Evolutionary conservation across 2,888 invertebrate species (phyloP).

Genomic region (Norana najaformis): DNA sequence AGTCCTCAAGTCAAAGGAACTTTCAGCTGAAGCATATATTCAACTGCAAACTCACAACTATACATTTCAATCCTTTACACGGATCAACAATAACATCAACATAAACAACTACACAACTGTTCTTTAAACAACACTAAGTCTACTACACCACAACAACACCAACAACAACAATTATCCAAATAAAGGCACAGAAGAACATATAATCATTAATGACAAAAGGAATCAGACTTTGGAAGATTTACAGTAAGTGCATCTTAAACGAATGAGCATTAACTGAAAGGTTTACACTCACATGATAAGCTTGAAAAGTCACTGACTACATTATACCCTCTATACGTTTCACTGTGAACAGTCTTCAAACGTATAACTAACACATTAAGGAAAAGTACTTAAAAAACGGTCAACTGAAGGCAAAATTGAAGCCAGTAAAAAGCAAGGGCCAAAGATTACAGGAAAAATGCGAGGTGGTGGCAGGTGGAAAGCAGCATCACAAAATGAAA

Average conservation of each 20-base stretch:
- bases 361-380: background rate
- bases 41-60: background rate
- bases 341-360: background rate
- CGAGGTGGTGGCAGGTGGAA: background rate
- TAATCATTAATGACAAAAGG: background rate
- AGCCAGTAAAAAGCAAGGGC: background rate
- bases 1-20: background rate
- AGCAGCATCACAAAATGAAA: background rate
- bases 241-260: background rate
- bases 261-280: background rate
- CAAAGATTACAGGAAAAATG: background rate
- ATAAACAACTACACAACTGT: background rate
- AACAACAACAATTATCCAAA: background rate
- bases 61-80: background rate
- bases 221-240: background rate
- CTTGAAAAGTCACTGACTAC: background rate
- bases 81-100: background rate
- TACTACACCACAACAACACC: background rate
- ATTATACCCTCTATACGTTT: background rate
- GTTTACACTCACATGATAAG: background rate
- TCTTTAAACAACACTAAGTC: background rate
- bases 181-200: no score
- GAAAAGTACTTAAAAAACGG: background rate
- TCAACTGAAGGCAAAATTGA: background rate
- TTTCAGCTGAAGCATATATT: no score